These are phyloP conservation scores for Clarias magur DNA, from an alignment of 2,113 vertebrate genomes.

Conservation along the genomic window DNA sequence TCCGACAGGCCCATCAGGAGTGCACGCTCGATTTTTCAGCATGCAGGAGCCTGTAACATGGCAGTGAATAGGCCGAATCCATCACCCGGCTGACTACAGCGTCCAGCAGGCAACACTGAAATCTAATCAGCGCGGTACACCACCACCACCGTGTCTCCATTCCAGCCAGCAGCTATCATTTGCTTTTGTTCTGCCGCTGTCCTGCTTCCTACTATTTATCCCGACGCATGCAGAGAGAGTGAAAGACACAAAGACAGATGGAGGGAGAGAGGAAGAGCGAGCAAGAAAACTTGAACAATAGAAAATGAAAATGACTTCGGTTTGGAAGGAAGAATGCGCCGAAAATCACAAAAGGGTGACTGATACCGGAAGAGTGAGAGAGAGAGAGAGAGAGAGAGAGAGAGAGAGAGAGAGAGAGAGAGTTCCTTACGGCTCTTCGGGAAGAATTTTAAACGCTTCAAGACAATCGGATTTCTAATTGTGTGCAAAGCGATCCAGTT, in stretches of 20 bases:
- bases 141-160: conserved; percentile 3
- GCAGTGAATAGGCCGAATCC: conserved; percentile 6
- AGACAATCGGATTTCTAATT: neutral
- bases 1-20: neutral
- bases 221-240: neutral
- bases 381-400: neutral
- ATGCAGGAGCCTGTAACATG: neutral
- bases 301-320: conserved; percentile 8
- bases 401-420: neutral
- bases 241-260: neutral
- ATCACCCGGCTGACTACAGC: neutral
- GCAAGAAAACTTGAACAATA: neutral
- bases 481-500: neutral
- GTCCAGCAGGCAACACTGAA: neutral
- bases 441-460: neutral
- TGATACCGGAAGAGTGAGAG: neutral
- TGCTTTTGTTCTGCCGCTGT: conserved; percentile 17
- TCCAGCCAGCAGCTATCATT: conserved; percentile 13
- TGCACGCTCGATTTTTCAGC: neutral
- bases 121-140: conserved; percentile 23
- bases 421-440: neutral
- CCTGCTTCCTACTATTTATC: conserved; percentile 4
- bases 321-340: neutral
- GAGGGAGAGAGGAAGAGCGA: neutral
- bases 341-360: neutral